Conservation (phyloP, 2,797 vertebrate species). For the Neostethus bicornis region DNA sequence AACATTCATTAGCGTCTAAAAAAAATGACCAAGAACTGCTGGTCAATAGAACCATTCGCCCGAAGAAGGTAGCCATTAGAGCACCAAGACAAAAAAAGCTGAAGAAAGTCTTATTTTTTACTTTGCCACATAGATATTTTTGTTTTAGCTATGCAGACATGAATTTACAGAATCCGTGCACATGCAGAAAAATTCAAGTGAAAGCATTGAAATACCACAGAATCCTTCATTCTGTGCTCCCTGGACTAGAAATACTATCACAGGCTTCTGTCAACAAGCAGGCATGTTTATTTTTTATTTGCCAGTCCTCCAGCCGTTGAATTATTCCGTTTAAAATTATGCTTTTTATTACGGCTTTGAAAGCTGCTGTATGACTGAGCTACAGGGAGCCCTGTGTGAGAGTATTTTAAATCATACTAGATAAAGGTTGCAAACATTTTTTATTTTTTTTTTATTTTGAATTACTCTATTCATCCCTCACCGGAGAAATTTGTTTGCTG, state of each 20-base stretch:
- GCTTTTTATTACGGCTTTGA: conserved; percentile 40
- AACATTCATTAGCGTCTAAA: conserved; percentile 71
- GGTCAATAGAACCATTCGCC: no score
- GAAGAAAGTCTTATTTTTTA: conserved; percentile 8
- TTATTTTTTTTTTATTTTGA: no score
- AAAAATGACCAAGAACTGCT: conserved; percentile 68
- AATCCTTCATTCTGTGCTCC: conserved; percentile 28
- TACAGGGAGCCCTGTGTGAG: conserved; percentile 12
- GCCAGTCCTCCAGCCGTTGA: conserved; percentile 34
- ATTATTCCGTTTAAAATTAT: conserved; percentile 57
- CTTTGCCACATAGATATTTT: conserved; percentile 11
- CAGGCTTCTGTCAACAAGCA: conserved; percentile 37
- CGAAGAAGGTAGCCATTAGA: conserved; percentile 21
- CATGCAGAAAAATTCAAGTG: neutral
- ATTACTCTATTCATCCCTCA: no score
- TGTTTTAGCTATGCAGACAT: neutral
- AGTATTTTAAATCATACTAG: conserved; percentile 6
- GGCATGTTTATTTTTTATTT: conserved; percentile 14
- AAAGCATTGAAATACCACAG: neutral
- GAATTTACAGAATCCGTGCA: neutral
- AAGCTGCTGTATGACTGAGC: conserved; percentile 18
- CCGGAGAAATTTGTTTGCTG: no score
- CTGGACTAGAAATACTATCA: conserved; percentile 24
- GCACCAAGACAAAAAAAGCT: conserved; percentile 19
- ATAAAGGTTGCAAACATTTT: conserved; percentile 26